Percentiles rank a stretch among this genome's conserved stretches.
Evolutionary conservation across 2,797 vertebrate species (phyloP).

Genomic region (Falco columbarius): DNA sequence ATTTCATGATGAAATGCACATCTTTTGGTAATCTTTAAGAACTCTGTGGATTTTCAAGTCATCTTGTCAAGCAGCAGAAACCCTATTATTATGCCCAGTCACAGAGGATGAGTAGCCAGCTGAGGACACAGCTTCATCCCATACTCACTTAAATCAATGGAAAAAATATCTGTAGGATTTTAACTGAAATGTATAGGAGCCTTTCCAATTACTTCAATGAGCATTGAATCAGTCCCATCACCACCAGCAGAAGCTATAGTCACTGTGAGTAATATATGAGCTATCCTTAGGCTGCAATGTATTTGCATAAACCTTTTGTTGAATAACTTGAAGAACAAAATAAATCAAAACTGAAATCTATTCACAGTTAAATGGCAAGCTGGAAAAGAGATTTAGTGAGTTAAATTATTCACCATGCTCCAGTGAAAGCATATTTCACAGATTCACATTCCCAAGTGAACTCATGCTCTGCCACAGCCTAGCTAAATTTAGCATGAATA

Average conservation of each 20-base stretch:
- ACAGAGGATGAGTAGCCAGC: neutral
- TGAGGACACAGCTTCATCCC: neutral
- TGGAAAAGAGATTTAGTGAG: constrained; percentile 59
- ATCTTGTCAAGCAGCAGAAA: neutral
- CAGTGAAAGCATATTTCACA: constrained; percentile 57
- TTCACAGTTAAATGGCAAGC: constrained; percentile 60
- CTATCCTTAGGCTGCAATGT: constrained; percentile 41
- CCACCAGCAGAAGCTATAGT: neutral
- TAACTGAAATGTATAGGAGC: neutral
- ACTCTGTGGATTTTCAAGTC: neutral
- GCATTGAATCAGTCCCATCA: neutral
- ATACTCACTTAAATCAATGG: neutral
- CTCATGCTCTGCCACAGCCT: constrained; percentile 28
- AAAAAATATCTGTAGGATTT: constrained; percentile 5
- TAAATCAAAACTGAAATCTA: constrained; percentile 68
- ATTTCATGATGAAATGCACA: neutral
- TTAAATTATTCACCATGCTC: constrained; percentile 65
- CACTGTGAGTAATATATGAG: constrained; percentile 7
- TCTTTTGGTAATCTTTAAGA: neutral
- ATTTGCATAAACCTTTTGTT: constrained; percentile 68
- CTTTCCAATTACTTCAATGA: neutral
- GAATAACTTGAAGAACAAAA: constrained; percentile 64
- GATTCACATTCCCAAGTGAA: constrained; percentile 43
- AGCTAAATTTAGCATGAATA: constrained; percentile 58
- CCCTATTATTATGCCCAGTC: neutral